phyloP scores from a whole-genome alignment of 2,797 vertebrate species.

The Poecile montanus region DNA sequence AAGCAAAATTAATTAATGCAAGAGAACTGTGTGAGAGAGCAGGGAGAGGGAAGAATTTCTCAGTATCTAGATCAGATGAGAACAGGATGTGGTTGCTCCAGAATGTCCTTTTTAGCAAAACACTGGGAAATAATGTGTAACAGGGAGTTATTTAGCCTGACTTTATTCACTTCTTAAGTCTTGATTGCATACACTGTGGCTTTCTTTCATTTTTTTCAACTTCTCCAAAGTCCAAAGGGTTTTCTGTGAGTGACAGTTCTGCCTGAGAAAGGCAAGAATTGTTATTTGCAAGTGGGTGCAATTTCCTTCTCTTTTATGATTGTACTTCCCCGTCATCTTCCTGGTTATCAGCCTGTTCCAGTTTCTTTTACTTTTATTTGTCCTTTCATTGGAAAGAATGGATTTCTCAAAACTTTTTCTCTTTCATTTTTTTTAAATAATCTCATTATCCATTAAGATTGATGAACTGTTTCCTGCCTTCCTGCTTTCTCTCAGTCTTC shows the following conservation, averaged over 20 bases:
- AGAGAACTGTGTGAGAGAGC: not conserved
- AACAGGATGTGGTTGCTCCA: not conserved
- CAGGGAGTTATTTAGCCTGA: not conserved
- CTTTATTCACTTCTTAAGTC: not conserved
- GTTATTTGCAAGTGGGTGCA: not conserved
- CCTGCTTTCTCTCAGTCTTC: not conserved
- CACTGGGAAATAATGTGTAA: not conserved
- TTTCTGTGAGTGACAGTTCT: not conserved
- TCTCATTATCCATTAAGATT: not conserved
- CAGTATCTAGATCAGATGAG: not conserved
- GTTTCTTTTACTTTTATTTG: conserved; percentile 20
- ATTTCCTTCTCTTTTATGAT: not conserved
- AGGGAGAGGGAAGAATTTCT: not conserved
- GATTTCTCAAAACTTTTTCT: not conserved
- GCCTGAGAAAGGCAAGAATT: not conserved
- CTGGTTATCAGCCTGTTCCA: not conserved
- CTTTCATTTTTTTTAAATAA: not conserved
- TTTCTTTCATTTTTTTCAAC: not conserved
- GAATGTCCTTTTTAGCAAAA: not conserved
- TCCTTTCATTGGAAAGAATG: not conserved
- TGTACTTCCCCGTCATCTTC: not conserved
- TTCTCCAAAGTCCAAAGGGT: not conserved
- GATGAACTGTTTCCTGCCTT: conserved; percentile 25
- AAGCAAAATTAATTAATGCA: not conserved
- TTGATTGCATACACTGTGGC: not conserved